These are phyloP conservation scores for Ischnura elegans DNA, from an alignment of 2,888 invertebrate genomes.

Conservation along the genomic window DNA sequence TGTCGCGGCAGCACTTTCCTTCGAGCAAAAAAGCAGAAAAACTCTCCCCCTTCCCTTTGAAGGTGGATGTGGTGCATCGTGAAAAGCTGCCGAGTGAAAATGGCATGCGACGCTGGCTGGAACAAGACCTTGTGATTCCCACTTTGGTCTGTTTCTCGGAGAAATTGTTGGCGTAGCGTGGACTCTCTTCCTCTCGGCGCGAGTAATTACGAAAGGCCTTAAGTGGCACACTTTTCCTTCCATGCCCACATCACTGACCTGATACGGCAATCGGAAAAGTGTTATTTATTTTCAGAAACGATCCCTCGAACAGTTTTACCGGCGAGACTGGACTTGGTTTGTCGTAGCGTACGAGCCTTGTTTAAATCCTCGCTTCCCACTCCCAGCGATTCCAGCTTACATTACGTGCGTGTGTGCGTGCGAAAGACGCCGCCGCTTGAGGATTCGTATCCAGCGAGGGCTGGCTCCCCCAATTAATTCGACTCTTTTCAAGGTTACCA, in stretches of 20 bases:
- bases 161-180: conserved; percentile 3
- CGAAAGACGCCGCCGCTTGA: neutral
- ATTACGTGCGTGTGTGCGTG: too few species aligned
- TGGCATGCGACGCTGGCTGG: conserved; percentile 11
- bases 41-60: neutral
- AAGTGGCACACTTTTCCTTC: conserved; percentile 30
- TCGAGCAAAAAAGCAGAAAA: neutral
- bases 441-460: neutral
- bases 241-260: neutral
- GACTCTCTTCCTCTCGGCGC: neutral
- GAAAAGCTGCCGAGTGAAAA: conserved; percentile 6
- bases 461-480: conserved; percentile 6
- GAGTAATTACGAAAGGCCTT: neutral
- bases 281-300: neutral
- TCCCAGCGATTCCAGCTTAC: neutral
- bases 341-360: neutral
- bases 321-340: neutral
- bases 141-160: conserved; percentile 4
- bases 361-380: neutral
- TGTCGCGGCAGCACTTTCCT: neutral
- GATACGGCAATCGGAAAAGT: neutral
- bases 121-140: conserved; percentile 29
- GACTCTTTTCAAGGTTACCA: conserved; percentile 34
- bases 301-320: neutral
- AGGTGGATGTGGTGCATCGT: neutral